Percentiles rank a stretch among this genome's conserved stretches.
Conservation (phyloP, 2,797 vertebrate species). For the Xenentodon cancila region DNA sequence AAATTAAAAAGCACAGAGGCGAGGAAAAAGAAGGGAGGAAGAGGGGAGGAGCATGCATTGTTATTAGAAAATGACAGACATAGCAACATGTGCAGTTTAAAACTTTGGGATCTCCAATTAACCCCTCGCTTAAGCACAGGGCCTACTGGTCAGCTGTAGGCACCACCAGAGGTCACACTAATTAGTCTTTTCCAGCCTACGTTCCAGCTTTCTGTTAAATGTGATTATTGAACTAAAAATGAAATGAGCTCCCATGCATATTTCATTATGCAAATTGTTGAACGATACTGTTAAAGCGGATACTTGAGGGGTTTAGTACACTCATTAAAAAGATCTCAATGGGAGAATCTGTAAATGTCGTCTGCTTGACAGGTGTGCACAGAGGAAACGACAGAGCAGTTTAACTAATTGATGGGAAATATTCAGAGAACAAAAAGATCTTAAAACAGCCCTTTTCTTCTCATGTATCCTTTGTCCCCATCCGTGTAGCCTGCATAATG, state of each 20-base stretch:
- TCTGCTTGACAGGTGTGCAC: constrained; percentile 71
- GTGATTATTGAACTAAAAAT: constrained; percentile 59
- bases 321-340: constrained; percentile 76
- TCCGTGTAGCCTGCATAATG: constrained; percentile 15
- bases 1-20: constrained; percentile 80
- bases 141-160: constrained; percentile 20
- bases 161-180: not conserved
- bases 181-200: constrained; percentile 9
- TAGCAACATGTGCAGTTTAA: constrained; percentile 48
- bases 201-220: constrained; percentile 36
- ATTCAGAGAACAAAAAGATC: constrained; percentile 50
- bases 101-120: constrained; percentile 47
- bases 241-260: constrained; percentile 71
- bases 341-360: constrained; percentile 68
- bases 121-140: constrained; percentile 32
- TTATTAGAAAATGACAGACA: constrained; percentile 75
- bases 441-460: constrained; percentile 37
- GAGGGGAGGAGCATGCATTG: constrained; percentile 61
- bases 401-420: constrained; percentile 71
- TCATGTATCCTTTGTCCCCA: constrained; percentile 13
- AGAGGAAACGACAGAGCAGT: constrained; percentile 48
- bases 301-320: constrained; percentile 62
- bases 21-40: constrained; percentile 54
- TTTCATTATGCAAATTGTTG: constrained; percentile 69
- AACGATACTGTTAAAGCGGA: constrained; percentile 59